A percentile compares a stretch with the other conserved stretches of the same genome.
phyloP scores from a whole-genome alignment of 1,140 invertebrate genomes.

The Drosophila sturtevanti region DNA sequence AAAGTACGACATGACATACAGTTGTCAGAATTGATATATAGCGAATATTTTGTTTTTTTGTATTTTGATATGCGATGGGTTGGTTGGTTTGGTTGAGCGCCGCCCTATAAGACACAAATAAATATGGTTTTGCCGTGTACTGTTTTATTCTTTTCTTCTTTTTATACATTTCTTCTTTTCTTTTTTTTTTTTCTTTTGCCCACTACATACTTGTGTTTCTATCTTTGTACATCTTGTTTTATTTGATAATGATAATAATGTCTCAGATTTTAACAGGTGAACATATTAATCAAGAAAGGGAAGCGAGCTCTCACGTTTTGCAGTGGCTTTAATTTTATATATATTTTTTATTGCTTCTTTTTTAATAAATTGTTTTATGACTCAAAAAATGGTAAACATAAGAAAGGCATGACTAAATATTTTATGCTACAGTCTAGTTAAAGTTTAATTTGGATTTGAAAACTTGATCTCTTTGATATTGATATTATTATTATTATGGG shows the following conservation, averaged over 20 bases:
- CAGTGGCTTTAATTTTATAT: conserved; percentile 59
- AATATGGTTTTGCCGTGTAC: background rate
- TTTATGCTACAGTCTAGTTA: conserved; percentile 17
- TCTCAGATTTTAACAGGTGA: conserved; percentile 55
- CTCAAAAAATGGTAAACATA: conserved; percentile 18
- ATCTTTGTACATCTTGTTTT: conserved; percentile 15
- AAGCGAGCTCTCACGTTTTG: conserved; percentile 53
- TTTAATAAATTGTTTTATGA: conserved; percentile 1
- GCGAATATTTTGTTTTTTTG: background rate
- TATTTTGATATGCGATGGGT: background rate
- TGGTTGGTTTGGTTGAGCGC: too few species aligned
- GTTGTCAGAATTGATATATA: conserved; percentile 2
- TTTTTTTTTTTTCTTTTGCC: background rate
- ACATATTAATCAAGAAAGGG: conserved; percentile 41
- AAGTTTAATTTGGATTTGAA: background rate
- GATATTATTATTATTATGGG: conserved; percentile 27
- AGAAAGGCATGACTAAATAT: conserved; percentile 23
- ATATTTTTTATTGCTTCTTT: conserved; percentile 23
- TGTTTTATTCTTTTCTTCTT: too few species aligned
- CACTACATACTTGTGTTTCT: background rate
- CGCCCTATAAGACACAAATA: background rate
- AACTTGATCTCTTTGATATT: conserved; percentile 29
- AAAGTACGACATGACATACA: conserved; percentile 2
- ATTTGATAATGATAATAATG: conserved; percentile 41
- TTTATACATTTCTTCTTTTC: too few species aligned